Base-by-base conservation (phyloP, 2,113 vertebrate species). In the Grus americana region DNA sequence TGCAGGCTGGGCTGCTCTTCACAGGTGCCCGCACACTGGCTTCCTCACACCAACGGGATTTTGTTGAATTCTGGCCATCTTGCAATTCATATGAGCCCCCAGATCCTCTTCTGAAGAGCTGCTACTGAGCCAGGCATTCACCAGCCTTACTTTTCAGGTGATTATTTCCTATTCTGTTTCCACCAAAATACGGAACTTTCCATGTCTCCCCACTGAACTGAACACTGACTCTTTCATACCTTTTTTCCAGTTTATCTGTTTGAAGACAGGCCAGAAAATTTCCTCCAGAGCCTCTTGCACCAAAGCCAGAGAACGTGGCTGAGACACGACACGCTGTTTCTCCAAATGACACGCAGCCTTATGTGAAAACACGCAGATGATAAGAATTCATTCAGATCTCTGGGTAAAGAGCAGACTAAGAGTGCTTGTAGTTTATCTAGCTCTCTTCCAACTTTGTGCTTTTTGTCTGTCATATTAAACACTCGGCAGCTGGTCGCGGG, bases 401-500 rank as follows among this genome's bases (percentile, higher is more conserved):
- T 24, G 29, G 36, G n/a, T 18, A 19, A 38, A 24, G 47, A 36
- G 26, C 16, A 49, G 68, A 46, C 11, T 24, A n/a, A 27, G 50
- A 29, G 38, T 23, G 34, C 23, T 22, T 38, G 32, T 29, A 5
- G 29, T 27, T 62, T 19, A 7, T 6, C 38, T 8, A 30, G 30
- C 14, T 24, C 50, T 34, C 40, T 29, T 16, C 29, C 49, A 38
- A 2, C 34, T 24, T 22, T 8, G 23, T 44, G 23, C 22, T 17
- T 23, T 44, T 11, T 19, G 30, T 7, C 73, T 34, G n/a, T 15
- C 19, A 15, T 14, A 32, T 6, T 6, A 20, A 32, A 4, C 61
- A 6, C 47, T 3, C 0, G 2, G 73, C 46, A 58, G 65, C 16
- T 3, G 15, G 24, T 12, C 3, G 23, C 2, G 1, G 18, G 34